Base-by-base conservation (phyloP, 2,113 vertebrate species). In the Hippocampus abdominalis region DNA sequence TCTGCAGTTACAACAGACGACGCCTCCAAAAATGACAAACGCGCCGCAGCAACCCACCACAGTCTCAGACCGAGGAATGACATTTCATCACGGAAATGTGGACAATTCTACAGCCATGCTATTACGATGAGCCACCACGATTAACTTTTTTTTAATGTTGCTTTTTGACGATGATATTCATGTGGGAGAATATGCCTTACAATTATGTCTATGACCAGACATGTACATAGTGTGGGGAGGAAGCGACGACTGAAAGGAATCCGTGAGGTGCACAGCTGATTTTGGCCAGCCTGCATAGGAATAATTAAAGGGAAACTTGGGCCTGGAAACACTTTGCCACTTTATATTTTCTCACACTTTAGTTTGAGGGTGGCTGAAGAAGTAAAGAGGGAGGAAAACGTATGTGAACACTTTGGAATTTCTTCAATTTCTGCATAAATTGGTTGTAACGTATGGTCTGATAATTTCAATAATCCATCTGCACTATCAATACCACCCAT, bases 261-360 rank as follows among this genome's bases (percentile, higher is more conserved):
- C 44, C 65, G 77, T 76, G 77, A 81, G 39, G 11, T 32, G 20
- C 21, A 74, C 73, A 77, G 74, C 77, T 75, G 71, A 81, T 60
- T 80, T 42, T 54, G 71, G 83, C 69, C 60, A 51, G 49, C 27
- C 39, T 16, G 53, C 71, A 69, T 46, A 21, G 60, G 39, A 51
- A 25, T 87, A 86, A 88, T 87, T 85, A 91, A 13, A 88, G 81
- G 74, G 79, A 75, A 73, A 67, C 69, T 65, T 64, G 51, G n/a
- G 54, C 83, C 83, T 85, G 78, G 82, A 79, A 82, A 69, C 69
- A 68, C 73, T 80, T 76, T 83, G 69, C 48, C 71, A 66, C 39
- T 66, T 74, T 78, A 72, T 76, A 78, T 78, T 80, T 80, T 85
- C 66, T 64, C 74, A 72, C 53, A 71, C 63, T 42, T n/a, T 6